Evolutionary conservation across 1,140 invertebrate species (phyloP), one percentile per base, ranked within the genome.

Genomic region (Lamellibrachia luymesi): DNA sequence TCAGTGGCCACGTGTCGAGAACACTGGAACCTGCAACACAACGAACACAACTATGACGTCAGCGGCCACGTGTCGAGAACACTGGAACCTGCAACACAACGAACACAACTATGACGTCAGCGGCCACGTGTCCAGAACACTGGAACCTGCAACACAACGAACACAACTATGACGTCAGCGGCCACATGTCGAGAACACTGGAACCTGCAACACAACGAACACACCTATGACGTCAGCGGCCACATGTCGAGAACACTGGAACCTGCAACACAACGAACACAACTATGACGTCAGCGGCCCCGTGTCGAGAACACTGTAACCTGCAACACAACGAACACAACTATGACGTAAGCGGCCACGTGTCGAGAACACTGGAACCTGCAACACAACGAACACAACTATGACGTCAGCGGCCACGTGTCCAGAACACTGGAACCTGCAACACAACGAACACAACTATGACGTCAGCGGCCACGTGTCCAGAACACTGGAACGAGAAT

Each of bases 291-390:
- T 80, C 64, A 80, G 64, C 5, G 64, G 64, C 64, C 64, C 13
- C 64, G 64, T 80, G 64, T 80, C 4, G 5, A 80, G 64, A 80
- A 80, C 64, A 80, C 64, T 80, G 64, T 8, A 80, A 22, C 64
- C 64, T 80, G 4, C 64, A 80, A 80, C 64, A 80, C 64, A 80
- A 13, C 64, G 64, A 80, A 80, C 64, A 80, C 17, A 80, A 22
- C 17, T 80, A 2, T 80, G 64, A 13, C 10, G 96, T 95, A 80
- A 96, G 93, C 8, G 96, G 96, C 96, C 96, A 96, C 49, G 95
- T 93, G 90, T 96, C 96, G 89, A 96, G 94, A 25, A 96, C 96
- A 94, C 95, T 95, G 38, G 95, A 96, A 49, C 96, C 95, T 95
- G 94, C 49, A 80, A 80, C 64, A 80, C 64, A 80, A 80, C 64